phyloP scores from a whole-genome alignment of 2,113 vertebrate species.

The Geococcyx californianus region DNA sequence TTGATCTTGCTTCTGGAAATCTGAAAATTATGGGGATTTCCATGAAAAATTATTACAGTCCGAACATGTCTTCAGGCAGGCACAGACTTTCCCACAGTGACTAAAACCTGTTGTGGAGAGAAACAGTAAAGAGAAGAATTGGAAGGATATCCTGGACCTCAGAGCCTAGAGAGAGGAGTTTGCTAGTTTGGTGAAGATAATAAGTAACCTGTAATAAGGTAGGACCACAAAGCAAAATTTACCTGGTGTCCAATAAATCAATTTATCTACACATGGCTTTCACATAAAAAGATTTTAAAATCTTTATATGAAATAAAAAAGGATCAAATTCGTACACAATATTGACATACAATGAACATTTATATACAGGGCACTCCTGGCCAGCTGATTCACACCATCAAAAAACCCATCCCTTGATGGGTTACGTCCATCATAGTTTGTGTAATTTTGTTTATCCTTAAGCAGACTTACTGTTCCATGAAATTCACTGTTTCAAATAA shows the following conservation, averaged over 20 bases:
- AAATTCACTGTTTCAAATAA: neutral
- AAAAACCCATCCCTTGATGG: neutral
- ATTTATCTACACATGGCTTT: neutral
- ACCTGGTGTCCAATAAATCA: neutral
- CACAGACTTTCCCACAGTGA: neutral
- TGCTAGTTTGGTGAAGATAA: neutral
- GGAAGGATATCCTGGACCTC: neutral
- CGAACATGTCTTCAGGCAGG: neutral
- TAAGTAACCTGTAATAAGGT: neutral
- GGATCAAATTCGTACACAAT: neutral
- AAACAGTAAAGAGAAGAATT: neutral
- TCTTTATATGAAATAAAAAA: neutral
- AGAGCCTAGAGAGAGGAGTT: neutral
- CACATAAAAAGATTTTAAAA: neutral
- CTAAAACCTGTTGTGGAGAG: neutral
- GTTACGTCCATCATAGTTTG: neutral
- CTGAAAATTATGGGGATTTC: neutral
- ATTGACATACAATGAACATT: neutral
- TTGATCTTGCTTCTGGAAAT: neutral
- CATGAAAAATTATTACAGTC: neutral
- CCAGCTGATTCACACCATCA: neutral
- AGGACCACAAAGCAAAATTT: neutral
- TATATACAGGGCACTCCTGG: neutral
- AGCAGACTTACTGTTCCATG: neutral
- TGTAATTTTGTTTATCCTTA: neutral